A percentile compares a stretch with the other conserved stretches of the same genome.
Conservation (phyloP, 1,140 invertebrate genomes). For the Cherax quadricarinatus region DNA sequence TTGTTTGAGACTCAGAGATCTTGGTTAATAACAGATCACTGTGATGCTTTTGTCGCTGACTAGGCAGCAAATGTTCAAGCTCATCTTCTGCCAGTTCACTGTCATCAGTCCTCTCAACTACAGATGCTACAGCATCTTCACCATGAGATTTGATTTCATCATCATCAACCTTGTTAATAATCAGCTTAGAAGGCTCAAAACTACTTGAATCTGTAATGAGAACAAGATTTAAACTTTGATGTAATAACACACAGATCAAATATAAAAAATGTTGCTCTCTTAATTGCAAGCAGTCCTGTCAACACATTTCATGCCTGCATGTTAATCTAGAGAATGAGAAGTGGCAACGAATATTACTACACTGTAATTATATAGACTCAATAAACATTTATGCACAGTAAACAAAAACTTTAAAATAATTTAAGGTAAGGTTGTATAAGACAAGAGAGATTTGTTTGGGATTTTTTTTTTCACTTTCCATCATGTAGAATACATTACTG, state of each 20-base stretch:
- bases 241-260: neutral
- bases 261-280: neutral
- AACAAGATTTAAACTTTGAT: neutral
- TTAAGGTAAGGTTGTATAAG: too few species aligned
- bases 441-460: too few species aligned
- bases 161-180: neutral
- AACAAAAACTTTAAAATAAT: too few species aligned
- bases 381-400: neutral
- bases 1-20: conserved; percentile 11
- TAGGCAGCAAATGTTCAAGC: neutral
- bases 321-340: neutral
- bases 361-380: neutral
- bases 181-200: neutral
- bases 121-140: neutral
- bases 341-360: neutral
- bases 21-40: conserved; percentile 1
- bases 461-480: too few species aligned
- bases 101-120: neutral
- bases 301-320: neutral
- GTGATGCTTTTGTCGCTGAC: neutral
- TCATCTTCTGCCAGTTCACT: neutral
- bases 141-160: neutral
- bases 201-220: neutral
- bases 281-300: neutral
- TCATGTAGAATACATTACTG: too few species aligned